Evolutionary conservation across 2,113 vertebrate genomes (phyloP).

Genomic region (Catharus minimus): DNA sequence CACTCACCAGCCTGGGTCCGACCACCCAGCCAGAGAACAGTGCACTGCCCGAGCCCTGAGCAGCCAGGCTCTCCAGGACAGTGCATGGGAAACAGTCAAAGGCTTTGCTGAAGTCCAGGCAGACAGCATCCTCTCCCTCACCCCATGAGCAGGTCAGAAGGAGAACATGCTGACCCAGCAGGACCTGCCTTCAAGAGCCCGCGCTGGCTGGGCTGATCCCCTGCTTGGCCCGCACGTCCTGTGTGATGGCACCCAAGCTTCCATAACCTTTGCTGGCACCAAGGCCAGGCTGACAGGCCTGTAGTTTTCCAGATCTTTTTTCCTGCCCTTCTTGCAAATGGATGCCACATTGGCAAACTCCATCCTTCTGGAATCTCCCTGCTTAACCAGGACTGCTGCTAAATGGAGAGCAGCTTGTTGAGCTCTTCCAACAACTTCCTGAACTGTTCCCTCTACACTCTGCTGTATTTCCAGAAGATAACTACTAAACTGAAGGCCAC

Average conservation of each 20-base stretch:
- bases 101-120: neutral
- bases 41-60: neutral
- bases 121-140: neutral
- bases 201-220: neutral
- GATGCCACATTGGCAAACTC: neutral
- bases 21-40: neutral
- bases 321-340: neutral
- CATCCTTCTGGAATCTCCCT: neutral
- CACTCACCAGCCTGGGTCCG: fast-evolving
- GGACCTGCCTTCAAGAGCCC: neutral
- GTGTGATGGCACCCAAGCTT: neutral
- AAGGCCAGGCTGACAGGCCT: neutral
- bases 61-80: neutral
- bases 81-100: neutral
- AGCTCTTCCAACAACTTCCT: neutral
- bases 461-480: neutral
- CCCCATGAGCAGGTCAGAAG: neutral
- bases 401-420: neutral
- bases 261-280: neutral
- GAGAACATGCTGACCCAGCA: neutral
- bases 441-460: neutral
- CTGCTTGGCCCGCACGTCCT: neutral
- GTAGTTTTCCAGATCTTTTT: neutral
- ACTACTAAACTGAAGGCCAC: neutral
- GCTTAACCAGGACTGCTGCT: neutral